Evolutionary conservation across 2,797 vertebrate genomes (phyloP).

Genomic region (Dipus sagitta): DNA sequence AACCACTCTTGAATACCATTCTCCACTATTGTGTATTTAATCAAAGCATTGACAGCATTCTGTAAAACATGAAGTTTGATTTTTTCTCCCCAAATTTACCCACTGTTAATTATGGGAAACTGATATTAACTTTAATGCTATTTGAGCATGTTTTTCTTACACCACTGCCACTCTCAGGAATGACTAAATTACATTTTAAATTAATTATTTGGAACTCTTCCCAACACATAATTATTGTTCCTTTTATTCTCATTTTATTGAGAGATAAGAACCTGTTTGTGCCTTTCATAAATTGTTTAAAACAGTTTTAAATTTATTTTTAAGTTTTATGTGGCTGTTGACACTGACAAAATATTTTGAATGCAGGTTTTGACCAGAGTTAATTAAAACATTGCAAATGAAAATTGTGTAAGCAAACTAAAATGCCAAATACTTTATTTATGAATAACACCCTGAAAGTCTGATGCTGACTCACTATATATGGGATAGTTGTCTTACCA

Average conservation of each 20-base stretch:
- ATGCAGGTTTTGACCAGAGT: conserved; percentile 65
- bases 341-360: conserved; percentile 66
- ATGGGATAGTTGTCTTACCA: conserved; percentile 5
- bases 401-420: conserved; percentile 37
- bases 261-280: conserved; percentile 74
- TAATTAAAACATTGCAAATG: conserved; percentile 63
- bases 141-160: conserved; percentile 59
- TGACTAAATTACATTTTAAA: conserved; percentile 65
- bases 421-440: conserved; percentile 54
- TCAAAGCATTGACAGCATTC: conserved; percentile 62
- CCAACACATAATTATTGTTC: conserved; percentile 65
- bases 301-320: conserved; percentile 68
- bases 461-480: conserved; percentile 57
- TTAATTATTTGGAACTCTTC: conserved; percentile 68
- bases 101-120: conserved; percentile 56
- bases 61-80: conserved; percentile 66
- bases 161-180: conserved; percentile 73
- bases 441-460: conserved; percentile 40
- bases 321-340: conserved; percentile 51
- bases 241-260: conserved; percentile 66
- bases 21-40: conserved; percentile 67
- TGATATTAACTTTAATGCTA: conserved; percentile 61
- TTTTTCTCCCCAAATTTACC: conserved; percentile 54
- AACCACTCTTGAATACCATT: conserved; percentile 60
- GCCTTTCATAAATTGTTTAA: conserved; percentile 78